Evolutionary conservation across 2,888 invertebrate genomes (phyloP).

Genomic region (Lingula anatina): DNA sequence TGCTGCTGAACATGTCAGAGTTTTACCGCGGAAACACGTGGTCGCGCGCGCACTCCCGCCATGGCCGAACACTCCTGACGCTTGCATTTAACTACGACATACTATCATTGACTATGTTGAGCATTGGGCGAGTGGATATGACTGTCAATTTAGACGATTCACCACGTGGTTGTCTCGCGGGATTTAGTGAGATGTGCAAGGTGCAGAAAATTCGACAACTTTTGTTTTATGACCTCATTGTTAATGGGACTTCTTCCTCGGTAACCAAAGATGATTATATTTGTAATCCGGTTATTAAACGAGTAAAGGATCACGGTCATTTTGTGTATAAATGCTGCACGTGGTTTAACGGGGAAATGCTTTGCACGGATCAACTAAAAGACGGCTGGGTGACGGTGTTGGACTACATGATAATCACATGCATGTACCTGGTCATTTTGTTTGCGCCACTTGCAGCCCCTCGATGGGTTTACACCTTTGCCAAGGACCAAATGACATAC

Average conservation of each 20-base stretch:
- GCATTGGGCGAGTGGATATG: slow-evolving; percentile 36
- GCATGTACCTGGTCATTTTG: slow-evolving; percentile 39
- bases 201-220: slow-evolving; percentile 18
- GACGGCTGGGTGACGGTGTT: slow-evolving; percentile 36
- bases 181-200: slow-evolving; percentile 19
- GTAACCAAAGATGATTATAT: slow-evolving; percentile 21
- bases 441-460: slow-evolving; percentile 41
- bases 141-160: slow-evolving; percentile 27
- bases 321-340: slow-evolving; percentile 40
- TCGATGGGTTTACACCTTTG: slow-evolving; percentile 32
- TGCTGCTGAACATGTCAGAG: too few species aligned
- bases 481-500: slow-evolving; percentile 40
- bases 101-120: slow-evolving; percentile 36
- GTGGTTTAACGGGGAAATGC: slow-evolving; percentile 16
- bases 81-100: slow-evolving; percentile 45
- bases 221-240: slow-evolving; percentile 22
- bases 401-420: slow-evolving; percentile 30
- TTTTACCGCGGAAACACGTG: too few species aligned
- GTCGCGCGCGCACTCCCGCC: slow-evolving; percentile 37
- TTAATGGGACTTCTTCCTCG: not conserved
- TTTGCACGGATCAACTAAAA: slow-evolving; percentile 27
- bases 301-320: slow-evolving; percentile 22
- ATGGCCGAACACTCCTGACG: slow-evolving; percentile 41
- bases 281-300: slow-evolving; percentile 33
- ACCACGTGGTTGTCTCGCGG: slow-evolving; percentile 38